Evolutionary conservation across 2,888 invertebrate species (phyloP).

Genomic region (Listrodromus nycthemerus): DNA sequence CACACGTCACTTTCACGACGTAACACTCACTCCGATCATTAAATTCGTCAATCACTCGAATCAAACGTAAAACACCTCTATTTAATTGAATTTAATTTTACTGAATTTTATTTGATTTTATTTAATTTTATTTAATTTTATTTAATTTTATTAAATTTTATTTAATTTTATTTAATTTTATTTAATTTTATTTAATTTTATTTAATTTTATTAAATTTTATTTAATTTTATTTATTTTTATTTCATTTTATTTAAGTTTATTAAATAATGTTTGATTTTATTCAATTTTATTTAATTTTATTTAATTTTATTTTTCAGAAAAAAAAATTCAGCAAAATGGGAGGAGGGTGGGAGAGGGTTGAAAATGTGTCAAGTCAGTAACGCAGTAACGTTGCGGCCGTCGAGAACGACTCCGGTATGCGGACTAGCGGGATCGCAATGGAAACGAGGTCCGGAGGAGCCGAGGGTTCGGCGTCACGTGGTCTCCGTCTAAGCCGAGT

Average conservation of each 20-base stretch:
- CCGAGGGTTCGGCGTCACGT: constrained; percentile 62
- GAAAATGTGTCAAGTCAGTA: not conserved
- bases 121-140: not conserved
- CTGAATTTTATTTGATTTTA: not conserved
- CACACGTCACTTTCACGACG: constrained; percentile 48
- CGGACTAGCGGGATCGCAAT: constrained; percentile 7
- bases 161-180: not conserved
- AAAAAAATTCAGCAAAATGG: too few relatives aligned
- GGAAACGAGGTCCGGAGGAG: constrained; percentile 10
- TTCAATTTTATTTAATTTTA: not conserved
- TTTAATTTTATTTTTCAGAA: constrained; percentile 9
- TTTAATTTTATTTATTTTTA: too few relatives aligned
- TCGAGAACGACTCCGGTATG: not conserved
- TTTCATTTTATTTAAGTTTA: too few relatives aligned
- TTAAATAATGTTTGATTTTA: not conserved
- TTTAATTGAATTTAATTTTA: too few relatives aligned
- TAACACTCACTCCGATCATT: constrained; percentile 9
- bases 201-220: too few relatives aligned
- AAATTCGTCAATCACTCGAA: constrained; percentile 12
- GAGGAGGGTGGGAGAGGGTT: too few relatives aligned
- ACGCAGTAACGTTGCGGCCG: not conserved
- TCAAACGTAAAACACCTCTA: not conserved
- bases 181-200: not conserved
- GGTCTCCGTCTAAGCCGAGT: constrained; percentile 44
- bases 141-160: not conserved